Evolutionary conservation across 2,113 vertebrate species (phyloP).

Genomic region (Pseudorasbora parva): DNA sequence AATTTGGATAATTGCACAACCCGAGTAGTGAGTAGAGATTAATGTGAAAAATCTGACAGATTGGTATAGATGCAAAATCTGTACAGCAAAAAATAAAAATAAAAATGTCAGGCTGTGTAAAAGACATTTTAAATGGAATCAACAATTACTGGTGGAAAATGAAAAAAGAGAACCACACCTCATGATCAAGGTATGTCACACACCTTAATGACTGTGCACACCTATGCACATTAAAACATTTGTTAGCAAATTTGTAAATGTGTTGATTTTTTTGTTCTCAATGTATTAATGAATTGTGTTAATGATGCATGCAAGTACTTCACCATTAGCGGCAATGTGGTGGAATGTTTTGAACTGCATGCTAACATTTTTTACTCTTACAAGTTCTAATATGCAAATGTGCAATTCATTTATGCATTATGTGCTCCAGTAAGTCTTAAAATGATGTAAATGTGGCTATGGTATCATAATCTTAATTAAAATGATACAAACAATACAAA

Average conservation of each 20-base stretch:
- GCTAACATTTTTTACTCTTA: not conserved
- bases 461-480: not conserved
- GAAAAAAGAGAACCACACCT: not conserved
- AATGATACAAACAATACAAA: not conserved
- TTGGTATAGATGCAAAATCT: not conserved
- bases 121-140: not conserved
- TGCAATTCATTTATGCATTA: not conserved
- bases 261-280: not conserved
- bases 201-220: not conserved
- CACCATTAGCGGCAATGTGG: not conserved
- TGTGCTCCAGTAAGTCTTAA: too few relatives aligned
- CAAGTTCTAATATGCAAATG: not conserved
- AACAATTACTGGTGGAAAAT: conserved; percentile 5
- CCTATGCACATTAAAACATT: not conserved
- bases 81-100: not conserved
- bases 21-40: not conserved
- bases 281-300: not conserved
- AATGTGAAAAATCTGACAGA: conserved; percentile 2
- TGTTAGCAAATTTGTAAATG: not conserved
- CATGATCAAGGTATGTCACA: not conserved
- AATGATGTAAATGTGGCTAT: not conserved
- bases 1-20: not conserved
- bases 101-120: not conserved
- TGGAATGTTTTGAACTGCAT: not conserved
- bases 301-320: not conserved